These are phyloP conservation scores for Rhinopithecus roxellana DNA, from an alignment of 2,113 vertebrate species.

Conservation along the genomic window DNA sequence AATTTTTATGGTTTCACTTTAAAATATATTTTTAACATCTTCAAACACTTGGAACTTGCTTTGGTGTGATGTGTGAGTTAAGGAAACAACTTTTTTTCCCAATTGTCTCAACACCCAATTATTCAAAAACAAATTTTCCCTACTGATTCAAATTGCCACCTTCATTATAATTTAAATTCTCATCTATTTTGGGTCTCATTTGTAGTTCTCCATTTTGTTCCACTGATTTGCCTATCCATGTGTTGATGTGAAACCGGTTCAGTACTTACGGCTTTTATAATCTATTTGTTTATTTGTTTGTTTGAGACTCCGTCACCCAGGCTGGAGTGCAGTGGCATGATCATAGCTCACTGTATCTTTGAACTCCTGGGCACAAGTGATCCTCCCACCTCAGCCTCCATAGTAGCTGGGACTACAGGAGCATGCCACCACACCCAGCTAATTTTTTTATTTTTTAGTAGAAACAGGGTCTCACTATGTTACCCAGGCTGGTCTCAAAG, in stretches of 20 bases:
- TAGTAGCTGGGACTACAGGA: too few species aligned
- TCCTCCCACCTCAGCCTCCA: too few species aligned
- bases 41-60: background rate
- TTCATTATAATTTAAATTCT: slow-evolving; percentile 11
- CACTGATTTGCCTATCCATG: background rate
- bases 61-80: slow-evolving; percentile 3
- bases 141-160: background rate
- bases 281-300: background rate
- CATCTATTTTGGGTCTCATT: background rate
- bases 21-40: slow-evolving; percentile 16
- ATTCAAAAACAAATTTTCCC: background rate
- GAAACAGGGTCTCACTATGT: too few species aligned
- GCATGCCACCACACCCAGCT: too few species aligned
- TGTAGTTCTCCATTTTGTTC: background rate
- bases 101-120: background rate
- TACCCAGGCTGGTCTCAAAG: too few species aligned
- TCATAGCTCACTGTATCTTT: too few species aligned
- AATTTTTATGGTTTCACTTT: background rate
- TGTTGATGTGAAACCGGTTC: background rate
- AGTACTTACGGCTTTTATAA: background rate
- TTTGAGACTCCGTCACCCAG: too few species aligned
- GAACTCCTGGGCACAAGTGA: too few species aligned
- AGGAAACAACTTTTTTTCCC: background rate
- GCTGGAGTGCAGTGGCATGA: too few species aligned
- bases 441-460: too few species aligned